Evolutionary conservation across 2,888 invertebrate species (phyloP), one percentile per base, ranked within the genome.

Genomic region (Macaria liturata): DNA sequence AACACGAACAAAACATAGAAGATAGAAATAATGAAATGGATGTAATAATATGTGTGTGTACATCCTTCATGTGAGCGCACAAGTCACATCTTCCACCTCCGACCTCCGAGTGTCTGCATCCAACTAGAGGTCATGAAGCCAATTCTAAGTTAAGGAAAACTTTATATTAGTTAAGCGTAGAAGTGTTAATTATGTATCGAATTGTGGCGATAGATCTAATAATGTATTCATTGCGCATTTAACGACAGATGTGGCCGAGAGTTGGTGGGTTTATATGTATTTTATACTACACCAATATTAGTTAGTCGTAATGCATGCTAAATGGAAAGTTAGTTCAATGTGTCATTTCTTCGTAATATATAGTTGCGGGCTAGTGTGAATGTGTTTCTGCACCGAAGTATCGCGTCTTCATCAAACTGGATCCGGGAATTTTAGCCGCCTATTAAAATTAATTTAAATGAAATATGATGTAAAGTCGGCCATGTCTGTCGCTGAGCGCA

Each of bases 121-220:
- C 71, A 20, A 68, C 67, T 77, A 75, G 80, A 81, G 78, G 83
- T 80, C 64, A 76, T 75, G 80, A 84, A 85, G 89, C 88, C 89
- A 89, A 89, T 84, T 86, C 69, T 78, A 86, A 88, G 81, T 75
- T 89, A 88, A 88, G 88, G 81, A 72, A 83, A 83, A 81, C 71
- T 80, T 80, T 85, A 85, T 86, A 84, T 83, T 83, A 83, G 74
- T 60, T 89, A 88, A 87, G 87, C 75, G 83, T 87, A 86, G 83
- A 70, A 69, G 77, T 86, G 1, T 20, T 42, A 42, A 86, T 82
- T 81, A 72, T 76, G 74, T 81, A 82, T 76, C 71, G 74, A 77
- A 71, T 70, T 76, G 77, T 80, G 84, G 81, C 79, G 79, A 75
- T 74, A 74, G 76, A 74, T 75, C 74, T 74, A 75, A 4, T 76